A percentile compares a stretch with the other conserved stretches of the same genome.
Conservation (phyloP, 2,797 vertebrate genomes). For the Argentina silus region DNA sequence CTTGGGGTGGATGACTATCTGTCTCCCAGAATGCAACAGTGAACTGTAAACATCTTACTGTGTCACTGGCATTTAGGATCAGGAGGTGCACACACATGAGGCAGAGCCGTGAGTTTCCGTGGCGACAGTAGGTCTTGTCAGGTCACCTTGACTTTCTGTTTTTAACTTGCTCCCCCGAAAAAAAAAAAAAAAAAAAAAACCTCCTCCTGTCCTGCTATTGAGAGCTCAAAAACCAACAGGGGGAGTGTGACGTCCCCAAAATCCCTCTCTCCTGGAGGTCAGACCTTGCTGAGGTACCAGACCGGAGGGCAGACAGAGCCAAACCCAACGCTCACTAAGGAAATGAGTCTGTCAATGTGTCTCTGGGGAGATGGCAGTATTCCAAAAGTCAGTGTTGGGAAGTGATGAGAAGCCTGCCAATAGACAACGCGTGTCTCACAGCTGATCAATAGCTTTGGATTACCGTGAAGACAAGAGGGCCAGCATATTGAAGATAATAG, state of each 20-base stretch:
- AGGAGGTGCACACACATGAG: constrained; percentile 5
- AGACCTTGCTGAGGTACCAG: constrained; percentile 23
- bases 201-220: constrained; percentile 17
- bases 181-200: background rate
- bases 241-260: constrained; percentile 4
- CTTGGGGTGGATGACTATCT: constrained; percentile 4
- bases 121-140: constrained; percentile 14
- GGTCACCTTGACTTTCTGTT: constrained; percentile 52
- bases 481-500: background rate
- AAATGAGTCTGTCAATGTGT: constrained; percentile 10
- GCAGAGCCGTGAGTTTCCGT: background rate
- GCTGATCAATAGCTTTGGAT: background rate
- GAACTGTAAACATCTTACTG: background rate
- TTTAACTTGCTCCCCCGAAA: constrained; percentile 26
- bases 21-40: constrained; percentile 10
- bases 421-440: background rate
- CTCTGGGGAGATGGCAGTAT: constrained; percentile 19
- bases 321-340: constrained; percentile 19
- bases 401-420: background rate
- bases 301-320: constrained; percentile 30
- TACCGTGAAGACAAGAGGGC: background rate
- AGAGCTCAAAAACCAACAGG: constrained; percentile 11
- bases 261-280: constrained; percentile 35
- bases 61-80: constrained; percentile 1
- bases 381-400: constrained; percentile 20